phyloP scores from a whole-genome alignment of 2,113 vertebrate genomes.

The Pyxicephalus adspersus region DNA sequence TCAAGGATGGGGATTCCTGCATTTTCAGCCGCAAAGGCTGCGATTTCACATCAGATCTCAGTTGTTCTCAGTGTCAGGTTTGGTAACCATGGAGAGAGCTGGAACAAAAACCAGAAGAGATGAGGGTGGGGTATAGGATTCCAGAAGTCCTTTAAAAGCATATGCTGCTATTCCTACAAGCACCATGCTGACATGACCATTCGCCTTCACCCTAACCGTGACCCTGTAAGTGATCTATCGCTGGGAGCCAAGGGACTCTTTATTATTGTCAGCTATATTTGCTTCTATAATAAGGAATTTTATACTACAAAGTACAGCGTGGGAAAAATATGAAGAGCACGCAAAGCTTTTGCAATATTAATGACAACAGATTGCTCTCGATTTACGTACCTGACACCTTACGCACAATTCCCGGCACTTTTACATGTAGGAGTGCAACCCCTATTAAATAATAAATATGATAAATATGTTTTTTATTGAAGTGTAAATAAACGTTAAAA shows the following conservation, averaged over 20 bases:
- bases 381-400: too few species aligned
- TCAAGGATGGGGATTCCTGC: constrained; percentile 36
- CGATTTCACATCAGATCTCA: constrained; percentile 23
- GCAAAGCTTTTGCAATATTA: neutral
- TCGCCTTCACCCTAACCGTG: neutral
- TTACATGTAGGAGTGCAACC: too few species aligned
- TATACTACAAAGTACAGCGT: neutral
- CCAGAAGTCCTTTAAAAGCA: constrained; percentile 45
- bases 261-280: constrained; percentile 20
- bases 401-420: too few species aligned
- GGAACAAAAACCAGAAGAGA: constrained; percentile 48
- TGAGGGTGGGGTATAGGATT: constrained; percentile 46
- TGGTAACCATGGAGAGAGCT: constrained; percentile 53
- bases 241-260: neutral
- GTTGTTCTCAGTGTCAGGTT: constrained; percentile 41
- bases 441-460: too few species aligned
- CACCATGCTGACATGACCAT: constrained; percentile 36
- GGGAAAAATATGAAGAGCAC: neutral
- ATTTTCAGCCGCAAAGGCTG: constrained; percentile 5
- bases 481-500: too few species aligned
- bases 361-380: neutral
- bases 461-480: too few species aligned
- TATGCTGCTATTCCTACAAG: constrained; percentile 38
- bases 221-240: constrained; percentile 3
- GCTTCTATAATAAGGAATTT: neutral